These are phyloP conservation scores for cattle (Bos taurus) DNA, from an alignment of 2,113 vertebrate species.

Conservation along the genomic window ARS-UCD2.0 NC_037330.1:116426001-116426500, in stretches of 20 bases:
- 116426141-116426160: slow-evolving; percentile 48
- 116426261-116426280: not conserved
- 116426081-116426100: slow-evolving; percentile 41
- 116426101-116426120: slow-evolving; percentile 24
- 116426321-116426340: not conserved
- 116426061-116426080: slow-evolving; percentile 60
- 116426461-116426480: accelerated
- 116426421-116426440: not conserved
- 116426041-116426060: slow-evolving; percentile 44
- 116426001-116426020: slow-evolving; percentile 11
- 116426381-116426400: not conserved
- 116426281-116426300: not conserved
- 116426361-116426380: slow-evolving; percentile 5
- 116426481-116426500: not conserved
- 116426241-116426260: not conserved
- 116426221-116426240: slow-evolving; percentile 36
- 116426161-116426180: not conserved
- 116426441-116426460: not conserved
- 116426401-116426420: not conserved
- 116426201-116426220: not conserved
- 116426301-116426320: not conserved
- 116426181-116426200: not conserved
- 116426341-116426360: not conserved
- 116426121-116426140: slow-evolving; percentile 48
- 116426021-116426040: slow-evolving; percentile 58